Evolutionary conservation across 1,140 invertebrate genomes (phyloP).

Genomic region (Caenorhabditis latens): DNA sequence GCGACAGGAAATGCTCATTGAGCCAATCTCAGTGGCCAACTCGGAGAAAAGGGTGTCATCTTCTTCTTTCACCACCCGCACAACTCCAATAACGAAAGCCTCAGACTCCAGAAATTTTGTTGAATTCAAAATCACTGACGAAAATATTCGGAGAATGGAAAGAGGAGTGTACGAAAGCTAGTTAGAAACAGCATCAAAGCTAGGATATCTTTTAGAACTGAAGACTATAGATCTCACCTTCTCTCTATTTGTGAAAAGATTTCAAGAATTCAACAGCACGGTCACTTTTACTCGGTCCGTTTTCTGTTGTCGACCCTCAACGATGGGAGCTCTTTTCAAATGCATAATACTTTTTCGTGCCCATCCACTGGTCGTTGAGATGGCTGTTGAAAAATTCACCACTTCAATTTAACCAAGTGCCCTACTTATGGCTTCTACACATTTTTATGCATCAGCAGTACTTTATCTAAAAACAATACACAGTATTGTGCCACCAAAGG

Average conservation of each 20-base stretch:
- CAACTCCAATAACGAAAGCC: slow-evolving; percentile 14
- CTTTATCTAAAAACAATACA: slow-evolving; percentile 11
- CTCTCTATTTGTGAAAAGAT: too few species aligned
- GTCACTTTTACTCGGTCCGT: too few species aligned
- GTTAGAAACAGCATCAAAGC: too few species aligned
- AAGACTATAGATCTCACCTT: too few species aligned
- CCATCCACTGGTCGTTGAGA: not conserved
- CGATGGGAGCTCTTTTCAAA: slow-evolving; percentile 10
- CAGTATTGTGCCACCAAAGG: not conserved
- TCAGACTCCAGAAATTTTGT: not conserved
- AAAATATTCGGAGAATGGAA: too few species aligned
- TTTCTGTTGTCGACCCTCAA: too few species aligned
- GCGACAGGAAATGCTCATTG: slow-evolving; percentile 50
- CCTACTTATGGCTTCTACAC: not conserved
- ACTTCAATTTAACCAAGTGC: slow-evolving; percentile 57
- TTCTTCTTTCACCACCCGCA: slow-evolving; percentile 28
- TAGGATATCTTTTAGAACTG: too few species aligned
- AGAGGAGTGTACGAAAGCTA: too few species aligned
- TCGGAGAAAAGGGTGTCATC: slow-evolving; percentile 20
- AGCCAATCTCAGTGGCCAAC: slow-evolving; percentile 6
- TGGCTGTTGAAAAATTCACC: slow-evolving; percentile 40
- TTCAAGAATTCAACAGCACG: too few species aligned
- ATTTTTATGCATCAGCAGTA: slow-evolving; percentile 48
- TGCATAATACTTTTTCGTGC: slow-evolving; percentile 19
- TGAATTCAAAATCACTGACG: not conserved